Conservation (phyloP, 2,797 vertebrate genomes). For the Ceyx erithaca region DNA sequence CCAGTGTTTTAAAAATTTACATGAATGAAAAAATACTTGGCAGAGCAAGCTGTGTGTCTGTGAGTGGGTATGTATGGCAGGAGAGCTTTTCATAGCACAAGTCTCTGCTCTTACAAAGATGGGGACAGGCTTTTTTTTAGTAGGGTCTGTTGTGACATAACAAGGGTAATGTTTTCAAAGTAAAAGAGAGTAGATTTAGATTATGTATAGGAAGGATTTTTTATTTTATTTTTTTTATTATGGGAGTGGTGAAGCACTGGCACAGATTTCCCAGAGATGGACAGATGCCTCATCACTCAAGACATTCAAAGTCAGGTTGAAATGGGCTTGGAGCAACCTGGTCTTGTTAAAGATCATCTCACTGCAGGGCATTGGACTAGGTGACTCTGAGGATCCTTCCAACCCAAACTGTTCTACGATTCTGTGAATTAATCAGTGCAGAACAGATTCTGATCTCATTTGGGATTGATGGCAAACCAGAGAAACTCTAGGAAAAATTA, state of each 20-base stretch:
- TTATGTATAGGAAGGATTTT: not conserved
- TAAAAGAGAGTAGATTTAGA: not conserved
- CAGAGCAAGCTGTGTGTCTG: not conserved
- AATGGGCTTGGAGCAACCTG: not conserved
- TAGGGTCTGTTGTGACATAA: not conserved
- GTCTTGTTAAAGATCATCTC: not conserved
- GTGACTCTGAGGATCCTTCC: not conserved
- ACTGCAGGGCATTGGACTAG: not conserved
- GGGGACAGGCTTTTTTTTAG: not conserved
- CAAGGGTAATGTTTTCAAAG: not conserved
- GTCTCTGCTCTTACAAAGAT: not conserved
- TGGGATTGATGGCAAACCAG: not conserved
- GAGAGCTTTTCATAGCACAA: not conserved
- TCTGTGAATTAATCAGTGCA: not conserved
- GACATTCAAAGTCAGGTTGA: not conserved
- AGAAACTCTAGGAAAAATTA: not conserved
- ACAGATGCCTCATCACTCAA: not conserved
- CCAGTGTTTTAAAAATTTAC: conserved; percentile 49
- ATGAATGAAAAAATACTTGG: conserved; percentile 9
- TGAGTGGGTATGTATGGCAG: not conserved
- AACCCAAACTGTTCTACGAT: not conserved
- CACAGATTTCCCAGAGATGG: not conserved
- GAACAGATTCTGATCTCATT: not conserved
- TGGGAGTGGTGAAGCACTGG: not conserved
- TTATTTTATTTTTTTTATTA: not conserved